phyloP scores from a whole-genome alignment of 2,797 vertebrate species.

The Bovichtus diacanthus region DNA sequence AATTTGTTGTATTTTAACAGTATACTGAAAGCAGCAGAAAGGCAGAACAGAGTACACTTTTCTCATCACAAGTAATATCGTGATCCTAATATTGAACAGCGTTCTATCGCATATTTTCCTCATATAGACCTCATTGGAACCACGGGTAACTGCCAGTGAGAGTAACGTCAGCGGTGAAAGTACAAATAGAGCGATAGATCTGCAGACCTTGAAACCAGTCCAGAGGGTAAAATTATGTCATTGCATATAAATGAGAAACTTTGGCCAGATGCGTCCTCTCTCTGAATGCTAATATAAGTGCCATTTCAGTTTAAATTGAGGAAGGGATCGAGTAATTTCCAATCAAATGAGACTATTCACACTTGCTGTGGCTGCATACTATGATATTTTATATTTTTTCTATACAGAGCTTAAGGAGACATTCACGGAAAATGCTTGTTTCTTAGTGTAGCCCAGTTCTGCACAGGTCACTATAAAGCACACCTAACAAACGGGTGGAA shows the following conservation, averaged over 20 bases:
- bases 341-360: not conserved
- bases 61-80: no score
- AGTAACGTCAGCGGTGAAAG: conserved; percentile 33
- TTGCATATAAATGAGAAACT: conserved; percentile 21
- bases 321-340: not conserved
- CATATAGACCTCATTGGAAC: no score
- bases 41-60: no score
- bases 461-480: conserved; percentile 33
- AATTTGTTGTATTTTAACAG: no score
- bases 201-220: conserved; percentile 42
- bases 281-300: not conserved
- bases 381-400: not conserved
- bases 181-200: conserved; percentile 29
- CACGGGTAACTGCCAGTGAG: no score
- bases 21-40: no score
- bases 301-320: not conserved
- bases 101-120: no score
- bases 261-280: not conserved
- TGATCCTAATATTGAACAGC: no score
- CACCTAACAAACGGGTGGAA: conserved; percentile 12
- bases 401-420: not conserved
- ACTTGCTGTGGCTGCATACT: not conserved
- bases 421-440: conserved; percentile 5
- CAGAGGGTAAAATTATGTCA: conserved; percentile 24
- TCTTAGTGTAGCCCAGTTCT: conserved; percentile 4